Evolutionary conservation across 1,140 invertebrate genomes (phyloP).

Genomic region (Heliothis virescens): DNA sequence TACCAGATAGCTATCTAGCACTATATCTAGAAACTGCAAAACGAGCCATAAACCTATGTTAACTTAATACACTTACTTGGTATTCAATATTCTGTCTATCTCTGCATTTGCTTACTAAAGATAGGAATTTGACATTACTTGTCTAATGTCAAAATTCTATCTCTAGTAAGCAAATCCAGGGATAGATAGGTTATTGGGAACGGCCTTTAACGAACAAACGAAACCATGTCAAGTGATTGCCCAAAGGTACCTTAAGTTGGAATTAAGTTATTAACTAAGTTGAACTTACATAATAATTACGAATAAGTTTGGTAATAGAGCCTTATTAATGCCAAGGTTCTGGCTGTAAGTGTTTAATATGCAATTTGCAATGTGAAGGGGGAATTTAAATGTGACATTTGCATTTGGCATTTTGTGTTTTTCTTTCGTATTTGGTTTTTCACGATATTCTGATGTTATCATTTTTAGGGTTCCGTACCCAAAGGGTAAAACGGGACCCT

Average conservation of each 20-base stretch:
- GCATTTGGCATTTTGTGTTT: too few relatives aligned
- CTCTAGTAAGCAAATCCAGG: too few relatives aligned
- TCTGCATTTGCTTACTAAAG: too few relatives aligned
- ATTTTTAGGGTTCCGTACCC: too few relatives aligned
- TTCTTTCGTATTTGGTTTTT: background rate
- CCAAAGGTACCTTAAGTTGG: slow-evolving; percentile 22
- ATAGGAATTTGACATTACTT: too few relatives aligned
- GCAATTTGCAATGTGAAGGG: slow-evolving; percentile 12
- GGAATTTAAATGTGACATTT: background rate
- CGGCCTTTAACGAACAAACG: background rate
- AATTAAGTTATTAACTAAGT: slow-evolving; percentile 24
- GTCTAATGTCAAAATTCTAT: too few relatives aligned
- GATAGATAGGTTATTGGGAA: too few relatives aligned
- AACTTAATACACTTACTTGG: background rate
- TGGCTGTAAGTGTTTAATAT: background rate
- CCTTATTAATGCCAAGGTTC: slow-evolving; percentile 36
- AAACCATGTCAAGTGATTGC: slow-evolving; percentile 38
- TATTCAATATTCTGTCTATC: too few relatives aligned
- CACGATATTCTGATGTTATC: background rate
- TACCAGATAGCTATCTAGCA: too few relatives aligned
- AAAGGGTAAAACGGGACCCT: too few relatives aligned
- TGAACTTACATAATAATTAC: slow-evolving; percentile 23
- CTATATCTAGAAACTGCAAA: too few relatives aligned
- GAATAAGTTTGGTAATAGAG: slow-evolving; percentile 6
- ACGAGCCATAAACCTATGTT: background rate